These are phyloP conservation scores for Aurelia aurita complex sp. Pacific DNA, from an alignment of 30 jellyfish, hydroid and myxozoan genomes.

Conservation along the genomic window DNA sequence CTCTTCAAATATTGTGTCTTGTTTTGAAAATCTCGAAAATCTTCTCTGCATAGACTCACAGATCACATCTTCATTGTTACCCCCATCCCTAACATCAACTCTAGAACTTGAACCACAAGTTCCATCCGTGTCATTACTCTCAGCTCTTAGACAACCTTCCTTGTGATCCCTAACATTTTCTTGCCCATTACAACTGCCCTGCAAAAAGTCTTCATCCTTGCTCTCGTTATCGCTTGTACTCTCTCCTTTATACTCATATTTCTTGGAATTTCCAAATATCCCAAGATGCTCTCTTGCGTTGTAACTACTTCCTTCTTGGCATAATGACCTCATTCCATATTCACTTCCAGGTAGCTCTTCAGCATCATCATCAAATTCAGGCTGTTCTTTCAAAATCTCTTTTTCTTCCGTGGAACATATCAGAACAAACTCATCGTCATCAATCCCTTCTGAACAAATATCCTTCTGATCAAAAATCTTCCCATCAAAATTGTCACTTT, in stretches of 20 bases:
- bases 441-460: background rate
- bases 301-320: background rate
- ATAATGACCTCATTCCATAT: background rate
- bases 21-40: background rate
- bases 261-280: no score
- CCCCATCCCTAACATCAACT: no score
- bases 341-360: background rate
- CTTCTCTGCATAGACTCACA: background rate
- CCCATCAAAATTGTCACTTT: constrained; percentile 1
- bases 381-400: background rate
- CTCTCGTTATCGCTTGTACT: background rate
- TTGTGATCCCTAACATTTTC: background rate
- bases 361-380: background rate
- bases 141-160: background rate
- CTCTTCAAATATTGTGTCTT: background rate
- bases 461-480: constrained; percentile 8
- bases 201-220: background rate
- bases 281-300: no score
- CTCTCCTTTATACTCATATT: no score
- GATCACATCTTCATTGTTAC: background rate
- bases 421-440: constrained; percentile 53
- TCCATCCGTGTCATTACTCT: no score
- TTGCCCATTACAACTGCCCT: background rate
- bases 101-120: no score
- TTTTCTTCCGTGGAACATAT: constrained; percentile 24